These are phyloP conservation scores for Capitella teleta DNA, from an alignment of 1,140 invertebrate genomes.

Conservation along the genomic window DNA sequence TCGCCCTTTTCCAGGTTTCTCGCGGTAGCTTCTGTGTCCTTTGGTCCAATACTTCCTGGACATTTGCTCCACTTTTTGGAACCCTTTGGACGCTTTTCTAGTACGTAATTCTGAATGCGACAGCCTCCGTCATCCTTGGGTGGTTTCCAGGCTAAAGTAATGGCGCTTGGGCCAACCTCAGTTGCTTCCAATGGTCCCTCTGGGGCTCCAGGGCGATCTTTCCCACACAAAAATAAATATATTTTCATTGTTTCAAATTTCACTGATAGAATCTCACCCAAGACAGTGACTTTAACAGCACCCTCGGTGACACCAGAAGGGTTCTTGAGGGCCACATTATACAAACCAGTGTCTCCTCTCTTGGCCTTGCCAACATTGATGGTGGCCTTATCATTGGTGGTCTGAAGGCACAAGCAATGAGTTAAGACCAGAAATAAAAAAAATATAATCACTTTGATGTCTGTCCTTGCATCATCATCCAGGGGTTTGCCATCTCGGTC, in stretches of 20 bases:
- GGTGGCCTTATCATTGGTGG: constrained; percentile 65
- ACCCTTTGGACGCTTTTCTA: constrained; percentile 77
- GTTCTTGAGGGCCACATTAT: constrained; percentile 85
- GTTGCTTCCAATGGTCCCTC: constrained; percentile 67
- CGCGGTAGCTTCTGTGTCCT: constrained; percentile 54
- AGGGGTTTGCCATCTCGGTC: constrained; percentile 74
- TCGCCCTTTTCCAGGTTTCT: constrained; percentile 80
- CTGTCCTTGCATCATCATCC: constrained; percentile 45
- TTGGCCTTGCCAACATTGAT: constrained; percentile 86
- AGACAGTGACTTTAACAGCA: constrained; percentile 82
- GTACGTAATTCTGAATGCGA: constrained; percentile 88
- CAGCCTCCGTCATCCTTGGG: constrained; percentile 78
- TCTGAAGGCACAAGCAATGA: not conserved
- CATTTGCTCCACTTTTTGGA: constrained; percentile 35
- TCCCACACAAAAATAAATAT: not conserved
- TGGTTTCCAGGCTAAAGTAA: constrained; percentile 90
- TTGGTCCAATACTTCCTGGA: constrained; percentile 16
- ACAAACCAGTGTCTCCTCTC: constrained; percentile 79
- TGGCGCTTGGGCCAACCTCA: constrained; percentile 87
- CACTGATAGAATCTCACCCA: too few species aligned
- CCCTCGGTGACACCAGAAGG: constrained; percentile 87
- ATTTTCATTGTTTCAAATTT: too few species aligned
- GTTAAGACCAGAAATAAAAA: not conserved
- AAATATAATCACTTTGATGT: constrained; percentile 20
- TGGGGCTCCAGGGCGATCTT: constrained; percentile 79